Conservation (phyloP, 2,797 vertebrate genomes). For the Xenopus petersii region DNA sequence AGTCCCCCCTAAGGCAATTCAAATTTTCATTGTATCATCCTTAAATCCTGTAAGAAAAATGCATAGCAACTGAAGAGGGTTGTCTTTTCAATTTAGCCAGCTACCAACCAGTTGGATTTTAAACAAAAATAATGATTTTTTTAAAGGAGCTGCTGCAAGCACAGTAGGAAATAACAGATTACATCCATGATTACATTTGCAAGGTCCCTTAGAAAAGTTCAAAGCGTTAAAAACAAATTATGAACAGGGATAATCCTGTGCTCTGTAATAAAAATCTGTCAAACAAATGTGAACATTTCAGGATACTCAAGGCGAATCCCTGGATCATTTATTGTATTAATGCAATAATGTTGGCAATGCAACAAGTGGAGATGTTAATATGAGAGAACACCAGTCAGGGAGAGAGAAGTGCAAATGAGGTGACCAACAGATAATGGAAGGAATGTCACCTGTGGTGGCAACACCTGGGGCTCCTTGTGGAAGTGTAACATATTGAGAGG, state of each 20-base stretch:
- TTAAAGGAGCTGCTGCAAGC: no score
- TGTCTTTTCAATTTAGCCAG: no score
- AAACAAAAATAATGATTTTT: no score
- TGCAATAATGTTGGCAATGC: conserved; percentile 12
- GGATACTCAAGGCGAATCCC: conserved; percentile 12
- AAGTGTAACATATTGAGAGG: not conserved
- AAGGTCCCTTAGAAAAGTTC: conserved; percentile 11
- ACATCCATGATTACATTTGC: conserved; percentile 21
- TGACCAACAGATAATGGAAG: conserved; percentile 23
- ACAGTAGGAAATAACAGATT: conserved; percentile 9
- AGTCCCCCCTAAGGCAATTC: no score
- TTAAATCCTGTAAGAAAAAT: no score
- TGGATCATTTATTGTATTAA: conserved; percentile 25
- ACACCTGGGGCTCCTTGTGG: conserved; percentile 1
- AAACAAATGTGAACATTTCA: conserved; percentile 12
- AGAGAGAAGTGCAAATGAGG: not conserved
- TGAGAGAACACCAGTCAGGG: not conserved
- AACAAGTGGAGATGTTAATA: conserved; percentile 1
- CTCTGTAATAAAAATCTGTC: conserved; percentile 1
- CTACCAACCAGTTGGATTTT: no score
- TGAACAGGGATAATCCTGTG: conserved; percentile 2
- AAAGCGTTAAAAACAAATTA: conserved; percentile 19
- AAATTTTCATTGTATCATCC: no score
- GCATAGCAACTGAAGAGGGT: no score
- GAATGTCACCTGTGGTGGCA: conserved; percentile 10